These are phyloP conservation scores for Cercocebus atys DNA, from an alignment of 2,113 vertebrate species.

Conservation along the genomic window DNA sequence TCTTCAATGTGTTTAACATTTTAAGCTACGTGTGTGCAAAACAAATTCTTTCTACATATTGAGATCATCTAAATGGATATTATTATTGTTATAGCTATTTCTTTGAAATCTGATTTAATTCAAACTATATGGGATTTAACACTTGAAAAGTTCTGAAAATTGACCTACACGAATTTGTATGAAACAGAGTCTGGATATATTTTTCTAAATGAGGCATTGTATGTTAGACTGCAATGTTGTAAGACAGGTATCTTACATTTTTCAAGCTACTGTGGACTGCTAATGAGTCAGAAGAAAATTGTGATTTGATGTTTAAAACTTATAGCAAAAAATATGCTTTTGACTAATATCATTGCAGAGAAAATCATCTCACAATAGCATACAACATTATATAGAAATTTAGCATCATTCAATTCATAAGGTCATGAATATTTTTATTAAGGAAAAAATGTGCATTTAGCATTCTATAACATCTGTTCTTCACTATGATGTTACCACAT, in stretches of 20 bases:
- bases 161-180: constrained; percentile 20
- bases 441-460: constrained; percentile 7
- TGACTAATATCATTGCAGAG: neutral
- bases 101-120: constrained; percentile 50
- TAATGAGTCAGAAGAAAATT: constrained; percentile 57
- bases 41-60: neutral
- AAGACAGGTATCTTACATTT: constrained; percentile 34
- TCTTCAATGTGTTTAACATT: constrained; percentile 23
- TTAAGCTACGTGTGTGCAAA: neutral
- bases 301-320: constrained; percentile 53
- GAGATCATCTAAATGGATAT: neutral
- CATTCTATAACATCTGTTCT: neutral
- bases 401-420: constrained; percentile 55
- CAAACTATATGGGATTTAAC: constrained; percentile 30
- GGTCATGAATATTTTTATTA: constrained; percentile 52
- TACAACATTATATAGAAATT: constrained; percentile 36
- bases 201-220: constrained; percentile 64
- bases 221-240: constrained; percentile 27
- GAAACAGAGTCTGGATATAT: neutral
- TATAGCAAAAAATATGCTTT: constrained; percentile 22
- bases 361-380: constrained; percentile 39
- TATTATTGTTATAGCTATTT: constrained; percentile 6
- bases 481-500: neutral
- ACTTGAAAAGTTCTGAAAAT: constrained; percentile 63
- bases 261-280: constrained; percentile 56